phyloP scores from a whole-genome alignment of 2,888 invertebrate species.

The Amiota mariae region DNA sequence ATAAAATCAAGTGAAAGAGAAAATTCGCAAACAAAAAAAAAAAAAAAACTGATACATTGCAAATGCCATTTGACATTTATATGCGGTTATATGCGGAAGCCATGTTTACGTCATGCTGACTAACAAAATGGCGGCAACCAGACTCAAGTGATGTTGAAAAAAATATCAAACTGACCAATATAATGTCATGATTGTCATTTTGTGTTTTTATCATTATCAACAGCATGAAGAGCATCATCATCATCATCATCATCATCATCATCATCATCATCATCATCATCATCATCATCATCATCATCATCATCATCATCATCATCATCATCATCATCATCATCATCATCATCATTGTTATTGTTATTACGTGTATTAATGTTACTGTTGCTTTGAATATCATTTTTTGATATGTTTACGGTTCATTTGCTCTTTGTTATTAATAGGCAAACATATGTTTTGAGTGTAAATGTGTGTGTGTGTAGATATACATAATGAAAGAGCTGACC shows the following conservation, averaged over 20 bases:
- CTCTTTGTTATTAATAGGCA: slow-evolving; percentile 60
- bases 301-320: too few relatives aligned
- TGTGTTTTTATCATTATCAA: not conserved
- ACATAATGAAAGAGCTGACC: slow-evolving; percentile 45
- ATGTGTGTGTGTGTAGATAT: slow-evolving; percentile 42
- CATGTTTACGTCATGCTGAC: not conserved
- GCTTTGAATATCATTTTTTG: not conserved
- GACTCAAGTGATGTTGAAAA: not conserved
- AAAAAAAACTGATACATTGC: not conserved
- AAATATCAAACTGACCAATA: slow-evolving; percentile 15
- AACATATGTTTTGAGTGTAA: slow-evolving; percentile 67
- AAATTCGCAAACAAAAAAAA: not conserved
- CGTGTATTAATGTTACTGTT: too few relatives aligned
- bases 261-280: too few relatives aligned
- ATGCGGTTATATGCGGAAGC: not conserved
- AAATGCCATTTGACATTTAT: slow-evolving; percentile 29
- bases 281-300: too few relatives aligned
- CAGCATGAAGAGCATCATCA: too few relatives aligned
- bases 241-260: too few relatives aligned
- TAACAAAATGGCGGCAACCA: not conserved
- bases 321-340: too few relatives aligned
- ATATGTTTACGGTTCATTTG: slow-evolving; percentile 60
- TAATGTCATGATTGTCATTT: slow-evolving; percentile 50
- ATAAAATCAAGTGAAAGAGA: not conserved
- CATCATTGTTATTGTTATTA: too few relatives aligned